Base-by-base conservation (phyloP, 2,888 invertebrate genomes). In the Pelosia muscerda region DNA sequence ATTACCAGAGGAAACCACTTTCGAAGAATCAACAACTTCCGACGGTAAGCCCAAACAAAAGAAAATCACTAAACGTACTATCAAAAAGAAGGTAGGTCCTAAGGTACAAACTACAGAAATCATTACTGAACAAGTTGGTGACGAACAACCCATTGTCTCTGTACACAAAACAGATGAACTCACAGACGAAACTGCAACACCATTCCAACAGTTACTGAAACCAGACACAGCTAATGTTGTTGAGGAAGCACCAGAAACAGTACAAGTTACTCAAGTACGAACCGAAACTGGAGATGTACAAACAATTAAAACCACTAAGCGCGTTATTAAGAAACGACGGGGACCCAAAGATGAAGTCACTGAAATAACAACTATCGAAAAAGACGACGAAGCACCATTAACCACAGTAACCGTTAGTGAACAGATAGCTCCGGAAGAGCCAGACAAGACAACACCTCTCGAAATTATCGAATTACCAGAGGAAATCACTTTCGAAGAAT, bases 11-110 rank as follows among this genome's bases (percentile, higher is more conserved):
- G 80, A 80, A 11, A 75, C 66, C 0, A 89, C 64, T 0, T n/a
- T 75, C 0, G 78, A 79, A 15, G 73, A 78, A 23, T 57, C 67
- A 0, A 49, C 34, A 0, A 22, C 74, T 0, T 66, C 73, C 11
- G 72, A 77, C 13, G 80, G 77, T 75, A 77, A 75, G 74, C 56
- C 42, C 0, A 77, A 69, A 71, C 68, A 75, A 6, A 77, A 69
- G 53, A 78, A 68, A 65, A 69, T 83, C 1, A 81, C 71, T 0
- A 82, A 78, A 11, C 89, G 91, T 63, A 77, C 84, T 0, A 87
- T 85, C 19, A 89, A 78, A 71, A 81, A 75, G 67, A 76, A 69
- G 53, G 71, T 72, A 84, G 79, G 79, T 13, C 73, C 74, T 0
- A 77, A 73, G 13, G 26, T 74, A 0, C 77, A 79, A 64, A 68